Conservation (phyloP, 1,140 invertebrate species). For the Calycopis cecrops region DNA sequence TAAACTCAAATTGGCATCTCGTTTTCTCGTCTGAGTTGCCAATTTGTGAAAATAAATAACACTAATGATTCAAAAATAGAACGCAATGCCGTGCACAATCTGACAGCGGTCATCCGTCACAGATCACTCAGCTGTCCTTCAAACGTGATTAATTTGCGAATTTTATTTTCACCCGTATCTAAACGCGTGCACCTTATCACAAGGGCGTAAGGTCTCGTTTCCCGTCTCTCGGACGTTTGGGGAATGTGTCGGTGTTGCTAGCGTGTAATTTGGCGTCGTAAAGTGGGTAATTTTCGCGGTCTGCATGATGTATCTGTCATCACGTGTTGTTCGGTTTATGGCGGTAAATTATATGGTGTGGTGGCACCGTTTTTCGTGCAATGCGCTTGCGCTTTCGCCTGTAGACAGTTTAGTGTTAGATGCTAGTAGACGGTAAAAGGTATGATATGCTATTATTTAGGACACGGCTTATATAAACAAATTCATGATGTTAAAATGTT, state of each 20-base stretch:
- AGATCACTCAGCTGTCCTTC: conserved; percentile 18
- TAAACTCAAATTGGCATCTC: conserved; percentile 1
- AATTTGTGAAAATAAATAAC: conserved; percentile 7
- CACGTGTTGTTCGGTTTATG: conserved; percentile 19
- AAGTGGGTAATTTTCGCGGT: conserved; percentile 23
- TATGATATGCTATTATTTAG: no score
- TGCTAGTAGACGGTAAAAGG: no score
- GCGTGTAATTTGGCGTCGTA: conserved; percentile 17
- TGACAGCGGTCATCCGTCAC: conserved; percentile 9
- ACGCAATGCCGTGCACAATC: neutral
- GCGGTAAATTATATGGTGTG: conserved; percentile 19
- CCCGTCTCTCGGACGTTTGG: neutral
- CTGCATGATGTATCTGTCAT: conserved; percentile 19
- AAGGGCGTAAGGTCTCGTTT: neutral
- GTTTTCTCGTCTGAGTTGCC: neutral
- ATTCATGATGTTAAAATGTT: no score
- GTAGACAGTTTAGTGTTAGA: neutral
- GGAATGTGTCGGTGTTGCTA: conserved; percentile 5
- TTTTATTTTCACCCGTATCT: neutral
- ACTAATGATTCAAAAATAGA: neutral
- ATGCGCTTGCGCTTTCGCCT: neutral
- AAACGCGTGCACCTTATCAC: neutral
- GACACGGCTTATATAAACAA: no score
- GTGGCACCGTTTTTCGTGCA: neutral
- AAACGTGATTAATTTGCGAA: conserved; percentile 13